Base-by-base conservation (phyloP, 2,888 invertebrate genomes). In the Melanostoma scalare region DNA sequence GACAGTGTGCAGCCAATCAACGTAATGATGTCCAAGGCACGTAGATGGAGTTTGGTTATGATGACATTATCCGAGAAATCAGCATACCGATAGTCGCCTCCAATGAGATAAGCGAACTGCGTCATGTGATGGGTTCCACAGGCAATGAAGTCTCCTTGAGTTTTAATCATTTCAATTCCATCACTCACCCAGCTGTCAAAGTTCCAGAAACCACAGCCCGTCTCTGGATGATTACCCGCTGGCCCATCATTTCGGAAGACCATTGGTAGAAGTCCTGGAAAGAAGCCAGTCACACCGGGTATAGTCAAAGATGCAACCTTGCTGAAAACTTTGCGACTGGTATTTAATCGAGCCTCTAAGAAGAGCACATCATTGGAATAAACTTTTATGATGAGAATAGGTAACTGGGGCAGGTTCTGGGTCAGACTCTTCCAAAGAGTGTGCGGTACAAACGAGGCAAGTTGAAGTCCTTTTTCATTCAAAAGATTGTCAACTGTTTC, bases 241-340 rank as follows among this genome's bases (percentile, higher is more conserved):
- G 58, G 36, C 6, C 46, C 63, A 20, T 3, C 38, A 4, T 52
- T 72, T 4, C 48, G 48, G 30, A 84, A 84, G 20, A 84, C 48
- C 33, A 84, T 71, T 6, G 79, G 84, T 30, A 84, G 35, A 2
- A 74, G 10, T 4, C 55, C 74, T 0, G n/a, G 0, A 10, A 84
- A 84, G 3, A 4, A 20, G 6, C 89, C 87, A 0, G 91, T 90
- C 85, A 90, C 93, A 0, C 93, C 94, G 0, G 94, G 94, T 85
- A 95, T 92, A 0, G 93, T 92, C 9, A 95, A 90, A 65, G 94
- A 94, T 4, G 94, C 89, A 56, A 95, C 92, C 63, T 92, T 92
- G 86, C 94, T 93, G 46, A 86, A 86, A 8, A 88, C 86, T 68
- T 87, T 84, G 82, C 86, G 85, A 48, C 89, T 89, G 4, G 89